Percentiles rank a stretch among this genome's conserved stretches.
Conservation (phyloP, 2,888 invertebrate species). For the Orchesella flavescens region DNA sequence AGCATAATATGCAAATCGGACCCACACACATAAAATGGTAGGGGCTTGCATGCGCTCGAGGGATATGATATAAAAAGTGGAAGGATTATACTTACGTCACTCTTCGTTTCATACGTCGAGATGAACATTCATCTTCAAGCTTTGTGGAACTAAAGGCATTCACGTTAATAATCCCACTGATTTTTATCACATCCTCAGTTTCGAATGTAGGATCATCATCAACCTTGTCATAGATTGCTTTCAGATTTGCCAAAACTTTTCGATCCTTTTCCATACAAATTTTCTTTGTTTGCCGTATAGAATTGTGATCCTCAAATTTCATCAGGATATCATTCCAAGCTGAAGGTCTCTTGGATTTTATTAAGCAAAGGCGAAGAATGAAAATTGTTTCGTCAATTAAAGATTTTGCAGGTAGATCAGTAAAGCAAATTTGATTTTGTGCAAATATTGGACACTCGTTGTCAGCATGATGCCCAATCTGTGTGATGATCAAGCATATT, state of each 20-base stretch:
- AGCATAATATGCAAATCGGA: no score
- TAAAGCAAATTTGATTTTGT: constrained; percentile 34
- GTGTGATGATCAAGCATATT: neutral
- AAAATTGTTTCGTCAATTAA: constrained; percentile 66
- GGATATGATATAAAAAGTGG: no score
- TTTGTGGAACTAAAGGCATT: constrained; percentile 68
- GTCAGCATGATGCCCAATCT: constrained; percentile 63
- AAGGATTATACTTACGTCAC: constrained; percentile 55
- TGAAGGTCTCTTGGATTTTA: constrained; percentile 54
- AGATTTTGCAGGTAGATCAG: constrained; percentile 40
- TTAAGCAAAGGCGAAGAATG: constrained; percentile 58
- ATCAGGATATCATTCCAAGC: constrained; percentile 59
- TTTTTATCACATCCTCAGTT: constrained; percentile 53
- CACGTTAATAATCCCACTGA: constrained; percentile 68
- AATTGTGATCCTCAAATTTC: constrained; percentile 68
- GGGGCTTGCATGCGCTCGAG: no score
- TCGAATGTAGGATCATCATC: constrained; percentile 35
- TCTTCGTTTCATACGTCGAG: constrained; percentile 49
- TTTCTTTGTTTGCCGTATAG: constrained; percentile 56
- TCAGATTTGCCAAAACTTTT: constrained; percentile 63
- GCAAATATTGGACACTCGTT: constrained; percentile 66
- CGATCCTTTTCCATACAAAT: constrained; percentile 64
- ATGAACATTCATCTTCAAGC: constrained; percentile 64
- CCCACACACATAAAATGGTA: no score
- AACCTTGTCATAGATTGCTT: constrained; percentile 26